Percentiles rank a stretch among this genome's conserved stretches.
Evolutionary conservation across 1,140 invertebrate species (phyloP).

Genomic region (Apis cerana): DNA sequence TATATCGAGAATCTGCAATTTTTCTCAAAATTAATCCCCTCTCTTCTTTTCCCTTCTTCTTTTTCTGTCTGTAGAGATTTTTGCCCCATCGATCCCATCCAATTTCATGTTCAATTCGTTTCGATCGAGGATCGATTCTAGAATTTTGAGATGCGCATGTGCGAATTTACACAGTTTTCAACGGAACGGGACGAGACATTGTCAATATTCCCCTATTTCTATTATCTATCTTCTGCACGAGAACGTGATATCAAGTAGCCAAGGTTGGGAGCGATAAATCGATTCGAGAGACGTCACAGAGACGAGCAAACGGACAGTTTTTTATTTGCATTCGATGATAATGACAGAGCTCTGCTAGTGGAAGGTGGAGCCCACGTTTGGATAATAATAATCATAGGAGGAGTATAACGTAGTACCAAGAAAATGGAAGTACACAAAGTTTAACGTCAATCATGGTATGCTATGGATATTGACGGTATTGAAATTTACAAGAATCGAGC

Average conservation of each 20-base stretch:
- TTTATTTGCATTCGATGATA: neutral
- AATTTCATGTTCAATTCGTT: neutral
- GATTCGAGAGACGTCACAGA: neutral
- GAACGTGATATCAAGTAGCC: conserved; percentile 1
- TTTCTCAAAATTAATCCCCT: no score
- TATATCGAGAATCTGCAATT: no score
- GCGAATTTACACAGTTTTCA: conserved; percentile 10
- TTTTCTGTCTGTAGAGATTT: neutral
- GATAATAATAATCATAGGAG: neutral
- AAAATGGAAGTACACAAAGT: neutral
- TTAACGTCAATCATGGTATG: neutral
- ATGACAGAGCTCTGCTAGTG: neutral
- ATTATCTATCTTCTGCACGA: neutral
- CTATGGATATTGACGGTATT: no score
- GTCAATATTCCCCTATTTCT: conserved; percentile 12
- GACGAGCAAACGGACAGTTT: neutral
- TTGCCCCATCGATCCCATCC: neutral
- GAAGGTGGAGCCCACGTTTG: neutral
- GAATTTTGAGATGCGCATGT: conserved; percentile 3
- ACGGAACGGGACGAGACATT: neutral
- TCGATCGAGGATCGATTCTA: neutral
- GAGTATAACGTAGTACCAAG: neutral
- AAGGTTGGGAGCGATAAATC: conserved; percentile 24
- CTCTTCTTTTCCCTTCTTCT: no score
- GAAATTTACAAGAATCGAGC: no score